phyloP scores from a whole-genome alignment of 1,140 invertebrate genomes.

The Pinna nobilis region DNA sequence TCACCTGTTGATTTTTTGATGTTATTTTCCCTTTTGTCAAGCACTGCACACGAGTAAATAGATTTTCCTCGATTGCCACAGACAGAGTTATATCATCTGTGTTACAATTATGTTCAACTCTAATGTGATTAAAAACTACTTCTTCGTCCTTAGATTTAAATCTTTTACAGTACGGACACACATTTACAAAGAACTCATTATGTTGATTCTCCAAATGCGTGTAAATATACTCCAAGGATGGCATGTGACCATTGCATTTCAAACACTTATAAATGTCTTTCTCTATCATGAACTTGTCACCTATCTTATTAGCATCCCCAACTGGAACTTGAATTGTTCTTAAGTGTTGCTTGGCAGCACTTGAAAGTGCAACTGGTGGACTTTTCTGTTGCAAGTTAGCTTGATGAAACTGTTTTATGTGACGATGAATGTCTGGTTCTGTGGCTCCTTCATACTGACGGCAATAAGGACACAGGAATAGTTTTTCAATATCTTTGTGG shows the following conservation, averaged over 20 bases:
- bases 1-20: conserved; percentile 17
- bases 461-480: conserved; percentile 67
- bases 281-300: conserved; percentile 54
- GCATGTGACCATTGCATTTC: conserved; percentile 62
- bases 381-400: conserved; percentile 47
- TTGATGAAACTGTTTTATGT: conserved; percentile 59
- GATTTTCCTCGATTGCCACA: conserved; percentile 62
- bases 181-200: conserved; percentile 62
- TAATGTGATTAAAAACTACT: conserved; percentile 57
- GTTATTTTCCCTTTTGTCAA: conserved; percentile 46
- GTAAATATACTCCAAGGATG: conserved; percentile 61
- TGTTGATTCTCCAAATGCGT: conserved; percentile 62
- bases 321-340: conserved; percentile 56
- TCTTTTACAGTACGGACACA: conserved; percentile 61
- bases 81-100: conserved; percentile 55
- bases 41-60: conserved; percentile 56
- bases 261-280: conserved; percentile 67
- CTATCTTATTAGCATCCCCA: conserved; percentile 47
- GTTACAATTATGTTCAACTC: conserved; percentile 45
- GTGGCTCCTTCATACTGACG: conserved; percentile 53
- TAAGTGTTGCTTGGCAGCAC: conserved; percentile 60
- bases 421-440: conserved; percentile 57
- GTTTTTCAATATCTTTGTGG: conserved; percentile 57
- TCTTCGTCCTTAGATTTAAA: conserved; percentile 57
- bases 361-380: conserved; percentile 66